Evolutionary conservation across 1,140 invertebrate genomes (phyloP).

Genomic region (Macrostomum lignano): DNA sequence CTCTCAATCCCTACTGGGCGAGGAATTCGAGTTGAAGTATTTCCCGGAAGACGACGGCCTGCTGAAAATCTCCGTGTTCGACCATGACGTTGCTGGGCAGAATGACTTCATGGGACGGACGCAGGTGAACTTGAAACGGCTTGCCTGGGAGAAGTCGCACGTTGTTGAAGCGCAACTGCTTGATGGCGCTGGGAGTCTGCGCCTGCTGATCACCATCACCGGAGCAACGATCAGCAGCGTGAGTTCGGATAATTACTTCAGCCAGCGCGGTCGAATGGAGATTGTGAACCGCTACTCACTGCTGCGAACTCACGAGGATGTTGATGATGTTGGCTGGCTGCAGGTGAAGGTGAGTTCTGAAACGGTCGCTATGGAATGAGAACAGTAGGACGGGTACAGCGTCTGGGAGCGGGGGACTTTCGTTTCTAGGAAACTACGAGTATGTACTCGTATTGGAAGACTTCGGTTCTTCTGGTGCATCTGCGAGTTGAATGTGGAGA

Average conservation of each 20-base stretch:
- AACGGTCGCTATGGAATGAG: constrained; percentile 7
- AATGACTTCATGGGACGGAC: constrained; percentile 46
- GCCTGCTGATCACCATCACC: constrained; percentile 59
- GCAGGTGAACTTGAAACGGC: constrained; percentile 40
- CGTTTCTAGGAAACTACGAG: too few relatives aligned
- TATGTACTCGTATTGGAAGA: too few relatives aligned
- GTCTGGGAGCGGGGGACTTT: too few relatives aligned
- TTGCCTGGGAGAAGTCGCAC: constrained; percentile 60
- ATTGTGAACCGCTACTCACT: constrained; percentile 2
- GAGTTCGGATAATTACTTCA: neutral
- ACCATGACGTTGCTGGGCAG: constrained; percentile 45
- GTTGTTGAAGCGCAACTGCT: constrained; percentile 49
- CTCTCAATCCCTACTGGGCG: constrained; percentile 34
- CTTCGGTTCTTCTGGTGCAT: too few relatives aligned
- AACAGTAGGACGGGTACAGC: too few relatives aligned
- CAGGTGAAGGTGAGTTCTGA: constrained; percentile 5
- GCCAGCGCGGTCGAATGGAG: neutral
- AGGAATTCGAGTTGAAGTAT: constrained; percentile 82
- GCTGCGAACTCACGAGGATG: neutral
- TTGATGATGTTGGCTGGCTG: constrained; percentile 1
- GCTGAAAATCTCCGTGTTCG: constrained; percentile 61
- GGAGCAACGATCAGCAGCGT: constrained; percentile 47
- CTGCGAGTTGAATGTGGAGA: too few relatives aligned
- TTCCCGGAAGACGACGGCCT: constrained; percentile 61
- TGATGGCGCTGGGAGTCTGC: constrained; percentile 39